A percentile compares a stretch with the other conserved stretches of the same genome.
These are phyloP conservation scores for Phoxinus phoxinus DNA, from an alignment of 2,113 vertebrate species.

Conservation along the genomic window DNA sequence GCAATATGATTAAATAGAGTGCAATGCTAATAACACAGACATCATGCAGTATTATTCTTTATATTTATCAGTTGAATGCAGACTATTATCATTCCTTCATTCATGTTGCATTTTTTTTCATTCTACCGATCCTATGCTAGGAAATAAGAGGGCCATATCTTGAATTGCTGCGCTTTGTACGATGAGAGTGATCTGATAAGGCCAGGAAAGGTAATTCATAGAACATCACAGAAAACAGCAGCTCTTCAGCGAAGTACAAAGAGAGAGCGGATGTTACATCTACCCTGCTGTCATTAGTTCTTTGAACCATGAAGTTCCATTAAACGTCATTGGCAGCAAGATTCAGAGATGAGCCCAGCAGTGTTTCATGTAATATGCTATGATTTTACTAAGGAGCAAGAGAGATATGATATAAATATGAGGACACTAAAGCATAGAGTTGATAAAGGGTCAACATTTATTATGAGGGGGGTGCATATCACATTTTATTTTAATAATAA, in stretches of 20 bases:
- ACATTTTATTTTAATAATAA: not conserved
- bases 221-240: constrained; percentile 7
- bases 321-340: not conserved
- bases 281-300: constrained; percentile 4
- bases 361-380: not conserved
- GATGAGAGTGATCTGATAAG: not conserved
- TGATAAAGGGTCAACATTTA: not conserved
- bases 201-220: not conserved
- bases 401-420: not conserved
- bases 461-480: not conserved
- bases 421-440: not conserved
- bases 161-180: constrained; percentile 25
- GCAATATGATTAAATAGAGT: not conserved
- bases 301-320: not conserved
- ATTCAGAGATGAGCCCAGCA: not conserved
- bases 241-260: not conserved
- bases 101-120: not conserved
- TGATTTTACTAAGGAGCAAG: not conserved
- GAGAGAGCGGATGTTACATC: not conserved
- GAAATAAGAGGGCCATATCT: not conserved
- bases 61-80: not conserved
- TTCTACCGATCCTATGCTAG: not conserved
- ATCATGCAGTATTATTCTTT: not conserved
- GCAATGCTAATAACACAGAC: not conserved
- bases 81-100: not conserved